Percentiles rank a stretch among this genome's conserved stretches.
These are phyloP conservation scores for Antennarius maculatus DNA, from an alignment of 2,797 vertebrate genomes.

Conservation along the genomic window DNA sequence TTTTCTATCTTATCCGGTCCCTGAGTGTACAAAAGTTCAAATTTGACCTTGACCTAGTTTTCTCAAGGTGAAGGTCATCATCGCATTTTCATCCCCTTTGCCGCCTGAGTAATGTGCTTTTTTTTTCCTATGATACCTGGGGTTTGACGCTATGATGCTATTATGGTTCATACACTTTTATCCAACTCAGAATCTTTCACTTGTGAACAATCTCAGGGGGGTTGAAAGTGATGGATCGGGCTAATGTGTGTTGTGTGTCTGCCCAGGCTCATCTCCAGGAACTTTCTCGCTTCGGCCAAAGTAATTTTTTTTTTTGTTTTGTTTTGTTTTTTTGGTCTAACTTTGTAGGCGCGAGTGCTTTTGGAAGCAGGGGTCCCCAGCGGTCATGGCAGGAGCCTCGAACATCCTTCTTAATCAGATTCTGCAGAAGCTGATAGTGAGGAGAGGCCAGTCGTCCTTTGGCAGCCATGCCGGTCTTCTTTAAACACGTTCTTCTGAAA, in stretches of 20 bases:
- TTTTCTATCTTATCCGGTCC: no score
- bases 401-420: constrained; percentile 59
- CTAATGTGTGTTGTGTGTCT: not conserved
- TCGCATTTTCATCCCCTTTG: no score
- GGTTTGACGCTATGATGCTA: no score
- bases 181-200: not conserved
- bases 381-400: constrained; percentile 17
- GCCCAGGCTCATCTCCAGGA: constrained; percentile 9
- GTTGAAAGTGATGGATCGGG: not conserved
- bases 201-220: not conserved
- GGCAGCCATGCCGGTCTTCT: constrained; percentile 35
- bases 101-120: no score
- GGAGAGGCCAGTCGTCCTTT: constrained; percentile 35
- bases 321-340: constrained; percentile 23
- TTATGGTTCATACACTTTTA: no score
- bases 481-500: constrained; percentile 41
- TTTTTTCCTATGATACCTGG: no score
- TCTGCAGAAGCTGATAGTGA: constrained; percentile 51
- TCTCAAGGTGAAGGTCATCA: no score
- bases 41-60: no score
- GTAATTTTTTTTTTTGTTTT: not conserved
- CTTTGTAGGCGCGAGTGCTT: constrained; percentile 30
- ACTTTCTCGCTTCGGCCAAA: constrained; percentile 23
- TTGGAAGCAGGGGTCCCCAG: constrained; percentile 28
- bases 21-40: no score